Conservation (phyloP, 2,797 vertebrate genomes). For the Geotrypetes seraphini region DNA sequence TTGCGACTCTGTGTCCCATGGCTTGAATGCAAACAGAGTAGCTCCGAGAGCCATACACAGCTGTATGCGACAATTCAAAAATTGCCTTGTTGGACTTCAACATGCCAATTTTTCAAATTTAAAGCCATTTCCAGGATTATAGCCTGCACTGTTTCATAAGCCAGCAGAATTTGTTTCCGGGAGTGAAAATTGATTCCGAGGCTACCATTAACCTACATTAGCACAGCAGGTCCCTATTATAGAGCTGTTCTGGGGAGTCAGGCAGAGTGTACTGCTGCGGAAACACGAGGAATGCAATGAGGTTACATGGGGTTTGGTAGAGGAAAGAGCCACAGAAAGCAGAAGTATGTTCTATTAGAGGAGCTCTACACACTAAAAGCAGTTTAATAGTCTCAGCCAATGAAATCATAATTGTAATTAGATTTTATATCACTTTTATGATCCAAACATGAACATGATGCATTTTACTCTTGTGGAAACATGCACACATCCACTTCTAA, state of each 20-base stretch:
- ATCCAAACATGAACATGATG: too few relatives aligned
- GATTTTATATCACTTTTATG: too few relatives aligned
- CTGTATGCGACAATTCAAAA: constrained; percentile 51
- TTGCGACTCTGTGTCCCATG: not conserved
- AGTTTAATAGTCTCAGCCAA: too few relatives aligned
- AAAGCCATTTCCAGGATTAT: constrained; percentile 56
- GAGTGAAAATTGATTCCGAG: constrained; percentile 33
- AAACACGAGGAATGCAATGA: too few relatives aligned
- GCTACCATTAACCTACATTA: constrained; percentile 38
- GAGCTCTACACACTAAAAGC: too few relatives aligned
- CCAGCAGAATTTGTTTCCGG: constrained; percentile 38
- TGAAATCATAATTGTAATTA: too few relatives aligned
- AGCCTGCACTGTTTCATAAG: constrained; percentile 36
- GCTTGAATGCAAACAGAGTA: constrained; percentile 17
- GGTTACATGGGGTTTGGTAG: not conserved
- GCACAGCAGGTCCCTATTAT: constrained; percentile 28
- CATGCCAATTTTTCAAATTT: constrained; percentile 58
- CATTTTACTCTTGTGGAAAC: too few relatives aligned
- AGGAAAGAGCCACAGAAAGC: not conserved
- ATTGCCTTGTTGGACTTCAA: constrained; percentile 52
- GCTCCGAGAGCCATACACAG: constrained; percentile 23
- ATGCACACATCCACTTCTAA: too few relatives aligned
- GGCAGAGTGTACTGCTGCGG: too few relatives aligned
- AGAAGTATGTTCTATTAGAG: too few relatives aligned
- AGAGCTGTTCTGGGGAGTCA: constrained; percentile 12